A percentile compares a stretch with the other conserved stretches of the same genome.
phyloP scores from a whole-genome alignment of 2,113 vertebrate species.

The Brachionichthys hirsutus region DNA sequence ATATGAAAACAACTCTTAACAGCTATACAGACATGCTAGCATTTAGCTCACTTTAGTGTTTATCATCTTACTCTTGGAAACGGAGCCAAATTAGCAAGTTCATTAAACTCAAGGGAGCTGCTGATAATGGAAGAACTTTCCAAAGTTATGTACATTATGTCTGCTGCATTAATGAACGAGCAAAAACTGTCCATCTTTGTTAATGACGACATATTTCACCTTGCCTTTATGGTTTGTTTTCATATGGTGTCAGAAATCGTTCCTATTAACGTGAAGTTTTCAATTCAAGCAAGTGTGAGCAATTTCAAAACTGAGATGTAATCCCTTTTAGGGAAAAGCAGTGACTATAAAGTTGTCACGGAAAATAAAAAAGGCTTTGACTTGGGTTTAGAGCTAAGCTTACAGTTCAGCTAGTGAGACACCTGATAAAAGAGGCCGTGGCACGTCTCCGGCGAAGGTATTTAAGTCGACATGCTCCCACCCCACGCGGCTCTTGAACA shows the following conservation, averaged over 20 bases:
- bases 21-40: too few relatives aligned
- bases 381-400: slow-evolving; percentile 73
- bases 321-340: slow-evolving; percentile 47
- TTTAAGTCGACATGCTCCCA: slow-evolving; percentile 73
- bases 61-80: neutral
- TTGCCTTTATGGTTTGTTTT: slow-evolving; percentile 15
- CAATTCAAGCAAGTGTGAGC: slow-evolving; percentile 24
- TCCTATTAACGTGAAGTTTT: slow-evolving; percentile 19
- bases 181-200: neutral
- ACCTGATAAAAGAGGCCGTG: slow-evolving; percentile 72
- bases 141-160: too few relatives aligned
- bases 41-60: neutral
- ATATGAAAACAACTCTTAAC: too few relatives aligned
- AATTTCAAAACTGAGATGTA: slow-evolving; percentile 46
- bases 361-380: slow-evolving; percentile 82
- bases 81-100: neutral
- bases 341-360: slow-evolving; percentile 60
- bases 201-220: neutral
- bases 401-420: slow-evolving; percentile 64
- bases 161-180: neutral
- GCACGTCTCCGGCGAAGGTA: slow-evolving; percentile 69
- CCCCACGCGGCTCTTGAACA: slow-evolving; percentile 67
- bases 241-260: slow-evolving; percentile 7
- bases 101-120: too few relatives aligned
- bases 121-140: too few relatives aligned